Conservation (phyloP, 1,140 invertebrate species). For the Neodiprion virginianus region DNA sequence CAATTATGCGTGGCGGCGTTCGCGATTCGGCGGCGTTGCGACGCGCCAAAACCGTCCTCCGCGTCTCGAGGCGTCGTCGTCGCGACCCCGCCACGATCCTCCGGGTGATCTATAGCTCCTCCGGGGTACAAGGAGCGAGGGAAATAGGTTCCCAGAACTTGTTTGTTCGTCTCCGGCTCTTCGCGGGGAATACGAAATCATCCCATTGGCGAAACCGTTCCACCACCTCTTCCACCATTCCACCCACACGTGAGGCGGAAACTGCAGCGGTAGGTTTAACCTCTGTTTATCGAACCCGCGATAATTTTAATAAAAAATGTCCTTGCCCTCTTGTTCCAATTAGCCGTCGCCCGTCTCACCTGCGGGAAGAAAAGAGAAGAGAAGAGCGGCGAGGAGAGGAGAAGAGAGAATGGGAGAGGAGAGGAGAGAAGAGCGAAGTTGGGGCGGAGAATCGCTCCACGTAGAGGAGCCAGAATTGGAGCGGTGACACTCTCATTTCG, state of each 20-base stretch:
- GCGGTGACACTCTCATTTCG: conserved; percentile 62
- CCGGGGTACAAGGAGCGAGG: conserved; percentile 56
- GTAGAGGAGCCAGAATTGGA: conserved; percentile 15
- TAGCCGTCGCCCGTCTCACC: no score
- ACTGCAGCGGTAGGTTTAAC: neutral
- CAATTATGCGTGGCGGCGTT: conserved; percentile 61
- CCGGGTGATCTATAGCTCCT: conserved; percentile 59
- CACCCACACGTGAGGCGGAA: neutral
- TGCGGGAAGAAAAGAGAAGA: conserved; percentile 3
- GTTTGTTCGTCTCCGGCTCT: conserved; percentile 51
- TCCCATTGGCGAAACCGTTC: neutral
- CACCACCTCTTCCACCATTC: neutral
- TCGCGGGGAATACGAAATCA: conserved; percentile 55
- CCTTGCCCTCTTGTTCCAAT: no score
- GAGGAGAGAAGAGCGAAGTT: conserved; percentile 27
- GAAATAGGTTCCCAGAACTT: conserved; percentile 62
- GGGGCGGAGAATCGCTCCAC: conserved; percentile 20
- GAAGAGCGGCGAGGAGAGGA: conserved; percentile 16
- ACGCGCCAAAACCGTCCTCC: conserved; percentile 24
- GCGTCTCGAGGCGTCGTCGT: conserved; percentile 29
- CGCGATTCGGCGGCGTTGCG: neutral
- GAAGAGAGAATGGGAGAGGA: conserved; percentile 19
- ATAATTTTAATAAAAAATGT: neutral
- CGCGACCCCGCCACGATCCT: conserved; percentile 19
- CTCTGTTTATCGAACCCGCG: neutral